A percentile compares a stretch with the other conserved stretches of the same genome.
Evolutionary conservation across 2,888 invertebrate genomes (phyloP).

Genomic region (Reticulitermes lucifugus): DNA sequence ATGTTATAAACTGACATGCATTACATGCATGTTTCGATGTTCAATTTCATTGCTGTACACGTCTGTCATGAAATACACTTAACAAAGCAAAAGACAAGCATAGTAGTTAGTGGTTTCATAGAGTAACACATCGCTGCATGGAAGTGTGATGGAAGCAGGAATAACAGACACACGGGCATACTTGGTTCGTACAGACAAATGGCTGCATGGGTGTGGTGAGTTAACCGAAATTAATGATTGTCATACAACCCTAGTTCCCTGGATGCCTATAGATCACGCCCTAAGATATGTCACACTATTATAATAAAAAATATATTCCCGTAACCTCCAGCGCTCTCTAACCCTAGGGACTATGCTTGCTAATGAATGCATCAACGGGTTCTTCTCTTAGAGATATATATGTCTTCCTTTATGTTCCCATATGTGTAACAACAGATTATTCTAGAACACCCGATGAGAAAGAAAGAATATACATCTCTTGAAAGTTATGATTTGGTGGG

Average conservation of each 20-base stretch:
- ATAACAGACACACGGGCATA: background rate
- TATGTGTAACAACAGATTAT: too few relatives aligned
- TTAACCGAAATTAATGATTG: conserved; percentile 47
- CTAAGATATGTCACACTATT: conserved; percentile 43
- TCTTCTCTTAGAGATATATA: background rate
- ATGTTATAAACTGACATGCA: too few relatives aligned
- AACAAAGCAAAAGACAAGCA: background rate
- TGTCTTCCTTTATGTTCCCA: background rate
- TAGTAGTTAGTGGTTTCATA: background rate
- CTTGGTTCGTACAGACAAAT: conserved; percentile 41
- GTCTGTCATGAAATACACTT: background rate
- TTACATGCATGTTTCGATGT: background rate
- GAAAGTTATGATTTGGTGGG: too few relatives aligned
- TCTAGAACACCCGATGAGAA: too few relatives aligned
- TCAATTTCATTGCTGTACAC: background rate
- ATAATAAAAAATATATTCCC: conserved; percentile 38
- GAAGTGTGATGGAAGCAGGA: background rate
- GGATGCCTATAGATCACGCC: conserved; percentile 43
- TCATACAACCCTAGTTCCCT: conserved; percentile 44
- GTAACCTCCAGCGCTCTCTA: conserved; percentile 16
- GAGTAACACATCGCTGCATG: background rate
- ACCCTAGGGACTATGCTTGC: background rate
- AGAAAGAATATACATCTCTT: too few relatives aligned
- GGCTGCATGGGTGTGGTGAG: conserved; percentile 43
- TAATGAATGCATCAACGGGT: conserved; percentile 24